These are phyloP conservation scores for Liasis olivaceus DNA, from an alignment of 2,797 vertebrate species.

Conservation along the genomic window DNA sequence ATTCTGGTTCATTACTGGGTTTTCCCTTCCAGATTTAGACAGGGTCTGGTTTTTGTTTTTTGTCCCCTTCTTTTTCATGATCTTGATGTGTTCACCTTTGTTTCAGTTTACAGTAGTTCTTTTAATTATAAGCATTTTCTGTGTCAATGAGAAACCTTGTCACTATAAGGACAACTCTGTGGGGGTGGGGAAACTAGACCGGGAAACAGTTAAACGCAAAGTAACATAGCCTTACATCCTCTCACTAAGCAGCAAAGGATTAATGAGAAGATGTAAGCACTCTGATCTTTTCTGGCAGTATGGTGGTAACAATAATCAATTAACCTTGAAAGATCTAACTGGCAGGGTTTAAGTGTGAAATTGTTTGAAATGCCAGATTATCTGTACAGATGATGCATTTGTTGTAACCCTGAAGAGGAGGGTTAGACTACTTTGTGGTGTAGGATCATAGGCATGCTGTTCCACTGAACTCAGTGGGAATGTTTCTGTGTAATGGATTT, in stretches of 20 bases:
- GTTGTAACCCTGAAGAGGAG: slow-evolving; percentile 62
- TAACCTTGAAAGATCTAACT: slow-evolving; percentile 78
- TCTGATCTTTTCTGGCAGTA: slow-evolving; percentile 73
- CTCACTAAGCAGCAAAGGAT: slow-evolving; percentile 69
- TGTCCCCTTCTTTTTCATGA: not conserved
- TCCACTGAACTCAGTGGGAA: slow-evolving; percentile 45
- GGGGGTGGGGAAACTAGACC: slow-evolving; percentile 1
- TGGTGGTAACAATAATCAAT: slow-evolving; percentile 79
- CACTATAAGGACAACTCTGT: slow-evolving; percentile 46
- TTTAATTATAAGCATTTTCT: slow-evolving; percentile 24
- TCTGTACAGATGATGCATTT: slow-evolving; percentile 69
- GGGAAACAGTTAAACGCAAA: slow-evolving; percentile 58
- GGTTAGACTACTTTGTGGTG: slow-evolving; percentile 64
- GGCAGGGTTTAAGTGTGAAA: slow-evolving; percentile 71
- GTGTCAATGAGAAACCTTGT: slow-evolving; percentile 43
- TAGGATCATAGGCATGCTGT: slow-evolving; percentile 65
- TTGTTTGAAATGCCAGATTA: slow-evolving; percentile 76
- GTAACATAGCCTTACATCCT: slow-evolving; percentile 39
- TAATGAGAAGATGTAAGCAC: slow-evolving; percentile 71
- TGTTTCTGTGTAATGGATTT: not conserved
- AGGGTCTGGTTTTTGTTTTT: not conserved
- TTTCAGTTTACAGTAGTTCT: not conserved
- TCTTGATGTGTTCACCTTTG: slow-evolving; percentile 3
- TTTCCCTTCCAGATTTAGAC: not conserved
- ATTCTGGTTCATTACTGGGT: slow-evolving; percentile 40